Base-by-base conservation (phyloP, 2,888 invertebrate genomes). In the Mythimna ferrago region DNA sequence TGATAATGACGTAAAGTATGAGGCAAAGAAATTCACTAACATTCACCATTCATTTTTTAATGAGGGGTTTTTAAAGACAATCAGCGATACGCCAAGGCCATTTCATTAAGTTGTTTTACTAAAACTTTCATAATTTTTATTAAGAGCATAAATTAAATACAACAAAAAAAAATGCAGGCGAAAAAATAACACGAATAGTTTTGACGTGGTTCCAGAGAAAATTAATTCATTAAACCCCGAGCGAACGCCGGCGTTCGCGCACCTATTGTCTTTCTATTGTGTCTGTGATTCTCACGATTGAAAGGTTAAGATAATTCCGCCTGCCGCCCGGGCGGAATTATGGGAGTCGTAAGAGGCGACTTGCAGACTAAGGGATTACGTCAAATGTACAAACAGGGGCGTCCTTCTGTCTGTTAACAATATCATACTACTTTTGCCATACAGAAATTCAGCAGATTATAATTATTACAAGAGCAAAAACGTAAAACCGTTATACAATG, bases 1-100 rank as follows among this genome's bases (percentile, higher is more conserved):
- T 16, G 35, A 53, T 68, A 65, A 75, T 54, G 68, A 78, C 57
- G 41, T 48, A 35, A 66, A 81, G 57, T 68, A 53, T 32, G 32
- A 66, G 54, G 68, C 56, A 62, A 62, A 74, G 67, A 48, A 75
- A 63, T 3, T 81, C 76, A 26, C 57, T 51, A 65, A 63, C 16
- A 35, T 78, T 66, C 48, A 51, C 67, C 21, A 62, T 11, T 66
- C 57, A 65, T 53, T 76, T 66, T 78, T 62, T 76, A 76, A 81
- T 63, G 81, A 78, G 62, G 48, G 0, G 9, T n/a, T 76, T 70
- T 68, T 57, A 41, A 68, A 62, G 67, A 66, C 57, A 81, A 68
- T 65, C 32, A 57, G 32, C 9, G 38, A 26, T 16, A 41, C 41
- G 44, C 19, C 32, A 56, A 64, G 41, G 58, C 11, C 48, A 64